A percentile compares a stretch with the other conserved stretches of the same genome.
phyloP scores from a whole-genome alignment of 2,113 vertebrate species.

The Rhagologus leucostigma region DNA sequence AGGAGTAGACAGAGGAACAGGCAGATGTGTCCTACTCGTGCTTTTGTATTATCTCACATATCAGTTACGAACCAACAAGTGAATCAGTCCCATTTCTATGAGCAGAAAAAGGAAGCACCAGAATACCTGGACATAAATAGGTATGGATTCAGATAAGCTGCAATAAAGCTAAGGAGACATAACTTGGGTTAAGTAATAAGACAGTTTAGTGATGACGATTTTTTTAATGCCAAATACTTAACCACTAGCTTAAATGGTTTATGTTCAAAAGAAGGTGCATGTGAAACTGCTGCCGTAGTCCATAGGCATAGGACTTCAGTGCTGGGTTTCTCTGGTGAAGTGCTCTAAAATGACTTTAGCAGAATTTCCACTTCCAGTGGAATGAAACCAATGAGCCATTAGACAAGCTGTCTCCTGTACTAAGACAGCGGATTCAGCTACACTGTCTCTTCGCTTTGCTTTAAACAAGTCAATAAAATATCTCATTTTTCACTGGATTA shows the following conservation, averaged over 20 bases:
- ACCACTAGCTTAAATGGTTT: not conserved
- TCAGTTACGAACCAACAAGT: not conserved
- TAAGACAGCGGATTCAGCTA: not conserved
- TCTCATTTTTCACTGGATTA: not conserved
- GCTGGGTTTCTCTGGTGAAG: not conserved
- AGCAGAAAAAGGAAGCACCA: not conserved
- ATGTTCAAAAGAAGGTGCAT: not conserved
- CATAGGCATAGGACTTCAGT: not conserved
- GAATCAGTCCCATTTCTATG: not conserved
- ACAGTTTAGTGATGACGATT: not conserved
- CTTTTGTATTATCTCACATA: not conserved
- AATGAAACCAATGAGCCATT: not conserved
- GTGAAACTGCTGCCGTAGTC: not conserved
- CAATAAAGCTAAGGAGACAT: not conserved
- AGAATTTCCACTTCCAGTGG: not conserved
- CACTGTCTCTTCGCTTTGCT: not conserved
- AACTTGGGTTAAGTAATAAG: not conserved
- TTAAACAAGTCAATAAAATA: slow-evolving; percentile 12
- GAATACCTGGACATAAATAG: not conserved
- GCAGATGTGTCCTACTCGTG: not conserved
- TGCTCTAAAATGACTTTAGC: not conserved
- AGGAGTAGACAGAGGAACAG: not conserved
- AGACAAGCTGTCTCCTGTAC: not conserved
- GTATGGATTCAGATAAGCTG: not conserved
- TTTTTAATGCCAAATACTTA: not conserved